Evolutionary conservation across 2,888 invertebrate species (phyloP).

Genomic region (Aricia artaxerxes): DNA sequence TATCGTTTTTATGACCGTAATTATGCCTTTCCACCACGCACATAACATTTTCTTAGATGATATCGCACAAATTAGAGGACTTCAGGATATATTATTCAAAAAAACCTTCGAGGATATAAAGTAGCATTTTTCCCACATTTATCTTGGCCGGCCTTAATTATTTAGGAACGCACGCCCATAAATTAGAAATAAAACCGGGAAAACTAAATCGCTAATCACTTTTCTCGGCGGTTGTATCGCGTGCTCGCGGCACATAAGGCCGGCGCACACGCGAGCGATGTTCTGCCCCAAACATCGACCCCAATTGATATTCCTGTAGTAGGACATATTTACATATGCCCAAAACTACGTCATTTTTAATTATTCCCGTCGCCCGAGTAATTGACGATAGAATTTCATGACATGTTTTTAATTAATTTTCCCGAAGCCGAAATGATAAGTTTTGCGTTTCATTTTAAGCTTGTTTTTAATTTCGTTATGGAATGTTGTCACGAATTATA

Average conservation of each 20-base stretch:
- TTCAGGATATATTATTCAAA: neutral
- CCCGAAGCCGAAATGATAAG: constrained; percentile 18
- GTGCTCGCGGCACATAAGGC: constrained; percentile 68
- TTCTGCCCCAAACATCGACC: constrained; percentile 69
- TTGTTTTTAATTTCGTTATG: neutral
- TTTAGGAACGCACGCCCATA: constrained; percentile 24
- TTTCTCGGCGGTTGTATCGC: constrained; percentile 61
- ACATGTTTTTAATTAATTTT: constrained; percentile 21
- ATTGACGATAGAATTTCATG: constrained; percentile 27
- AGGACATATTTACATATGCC: constrained; percentile 52
- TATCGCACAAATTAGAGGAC: constrained; percentile 3
- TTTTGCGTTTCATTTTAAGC: neutral
- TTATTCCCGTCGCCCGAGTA: constrained; percentile 32
- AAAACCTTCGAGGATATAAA: neutral
- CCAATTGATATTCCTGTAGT: constrained; percentile 76
- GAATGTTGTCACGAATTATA: constrained; percentile 13
- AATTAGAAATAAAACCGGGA: constrained; percentile 35
- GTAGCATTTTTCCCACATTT: constrained; percentile 21
- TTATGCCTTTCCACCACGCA: constrained; percentile 16
- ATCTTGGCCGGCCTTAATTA: constrained; percentile 31
- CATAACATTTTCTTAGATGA: constrained; percentile 4
- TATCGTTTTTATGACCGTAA: constrained; percentile 8
- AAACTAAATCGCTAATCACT: constrained; percentile 54
- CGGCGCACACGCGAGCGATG: constrained; percentile 68
- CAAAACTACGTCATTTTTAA: constrained; percentile 35